These are phyloP conservation scores for Berghia stephanieae DNA, from an alignment of 1,140 invertebrate species.

Conservation along the genomic window DNA sequence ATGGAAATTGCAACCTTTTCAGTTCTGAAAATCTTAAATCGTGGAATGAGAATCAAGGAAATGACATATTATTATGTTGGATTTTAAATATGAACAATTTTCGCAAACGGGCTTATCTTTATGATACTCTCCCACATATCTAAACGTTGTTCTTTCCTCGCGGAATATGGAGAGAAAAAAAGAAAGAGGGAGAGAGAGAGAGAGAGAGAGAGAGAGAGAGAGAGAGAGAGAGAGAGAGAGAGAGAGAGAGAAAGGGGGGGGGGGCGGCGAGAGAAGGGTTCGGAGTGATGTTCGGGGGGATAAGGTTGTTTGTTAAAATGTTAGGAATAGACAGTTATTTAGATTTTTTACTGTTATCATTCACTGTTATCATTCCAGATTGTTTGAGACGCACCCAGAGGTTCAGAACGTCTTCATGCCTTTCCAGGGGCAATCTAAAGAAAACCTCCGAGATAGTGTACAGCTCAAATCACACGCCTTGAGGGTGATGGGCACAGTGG, in stretches of 20 bases:
- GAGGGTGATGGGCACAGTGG: slow-evolving; percentile 73
- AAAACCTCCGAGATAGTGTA: slow-evolving; percentile 70
- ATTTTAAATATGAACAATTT: no score
- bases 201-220: background rate
- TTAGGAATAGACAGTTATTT: background rate
- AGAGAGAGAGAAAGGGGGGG: background rate
- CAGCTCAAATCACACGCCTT: slow-evolving; percentile 71
- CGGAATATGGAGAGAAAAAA: background rate
- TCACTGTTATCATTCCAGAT: slow-evolving; percentile 57
- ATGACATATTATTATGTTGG: no score
- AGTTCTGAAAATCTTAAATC: no score
- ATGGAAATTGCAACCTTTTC: no score
- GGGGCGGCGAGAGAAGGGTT: no score
- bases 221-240: background rate
- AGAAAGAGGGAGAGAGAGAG: background rate
- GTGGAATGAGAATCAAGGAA: no score
- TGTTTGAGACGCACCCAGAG: slow-evolving; percentile 73
- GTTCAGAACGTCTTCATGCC: slow-evolving; percentile 73
- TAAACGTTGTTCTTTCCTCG: no score
- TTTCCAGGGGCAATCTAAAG: slow-evolving; percentile 69
- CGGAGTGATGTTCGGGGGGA: background rate
- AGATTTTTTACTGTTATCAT: background rate
- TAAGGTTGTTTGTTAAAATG: background rate
- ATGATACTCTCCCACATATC: no score
- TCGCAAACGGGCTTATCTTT: no score